Evolutionary conservation across 2,888 invertebrate genomes (phyloP), one percentile per base, ranked within the genome.

Genomic region (Microdon myrmicae): DNA sequence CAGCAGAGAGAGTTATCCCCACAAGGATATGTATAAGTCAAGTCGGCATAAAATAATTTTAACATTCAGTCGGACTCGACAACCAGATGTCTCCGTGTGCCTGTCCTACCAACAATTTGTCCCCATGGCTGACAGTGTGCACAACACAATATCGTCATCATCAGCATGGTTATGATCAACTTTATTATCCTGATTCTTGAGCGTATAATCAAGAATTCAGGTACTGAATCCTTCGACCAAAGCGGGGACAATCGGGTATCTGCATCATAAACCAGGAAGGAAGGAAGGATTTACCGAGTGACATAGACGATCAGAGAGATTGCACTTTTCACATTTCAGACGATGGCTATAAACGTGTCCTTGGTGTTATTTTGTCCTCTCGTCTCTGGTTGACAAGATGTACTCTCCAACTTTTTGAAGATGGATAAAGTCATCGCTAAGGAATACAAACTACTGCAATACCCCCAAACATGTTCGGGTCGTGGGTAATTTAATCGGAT

Each of bases 401-500:
- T n/a, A n/a, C n/a, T n/a, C n/a, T n/a, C n/a, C n/a, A n/a, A n/a
- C n/a, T n/a, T n/a, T n/a, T n/a, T n/a, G n/a, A n/a, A n/a, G n/a
- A n/a, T n/a, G 10, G 16, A 8, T 26, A 39, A 39, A n/a, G n/a
- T n/a, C n/a, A n/a, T n/a, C n/a, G n/a, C n/a, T 26, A 13, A 39
- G 26, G 10, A 26, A 26, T 17, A 26, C 26, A 3, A 5, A 10
- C 8, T 38, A 37, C 16, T 51, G 51, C 43, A 35, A 43, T 51
- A 22, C 9, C 10, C 29, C 12, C 25, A 17, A 3, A 23, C 23
- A 10, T 14, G 4, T 19, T 14, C 5, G 13, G 14, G 43, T 37
- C 45, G 45, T 44, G 45, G 45, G 45, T 45, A 54, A 45, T 54
- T 54, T 39, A 45, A 54, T 54, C 38, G 45, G 45, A 54, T 45